Percentiles rank a stretch among this genome's conserved stretches.
Conservation (phyloP, 2,797 vertebrate genomes). For the Sebastes steindachneri region DNA sequence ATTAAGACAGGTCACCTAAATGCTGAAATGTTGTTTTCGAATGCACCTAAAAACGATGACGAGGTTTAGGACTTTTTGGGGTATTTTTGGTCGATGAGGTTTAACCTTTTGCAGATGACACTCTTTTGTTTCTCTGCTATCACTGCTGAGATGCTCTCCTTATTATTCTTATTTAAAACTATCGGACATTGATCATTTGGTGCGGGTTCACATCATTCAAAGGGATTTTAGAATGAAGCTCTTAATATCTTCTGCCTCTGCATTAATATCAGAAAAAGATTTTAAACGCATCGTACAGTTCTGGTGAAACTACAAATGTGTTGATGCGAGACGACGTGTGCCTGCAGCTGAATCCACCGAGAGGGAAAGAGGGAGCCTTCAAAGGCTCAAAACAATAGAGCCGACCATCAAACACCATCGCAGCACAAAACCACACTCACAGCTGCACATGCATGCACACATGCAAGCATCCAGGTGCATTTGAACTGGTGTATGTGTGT, state of each 20-base stretch:
- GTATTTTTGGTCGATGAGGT: neutral
- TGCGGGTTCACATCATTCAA: neutral
- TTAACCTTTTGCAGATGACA: neutral
- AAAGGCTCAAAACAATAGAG: constrained; percentile 49
- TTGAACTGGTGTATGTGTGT: neutral
- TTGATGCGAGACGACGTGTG: neutral
- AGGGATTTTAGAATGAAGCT: neutral
- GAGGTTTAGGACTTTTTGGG: neutral
- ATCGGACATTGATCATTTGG: neutral
- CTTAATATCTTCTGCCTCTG: neutral
- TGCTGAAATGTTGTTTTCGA: neutral
- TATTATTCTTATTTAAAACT: neutral
- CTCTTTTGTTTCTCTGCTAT: neutral
- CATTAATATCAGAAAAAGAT: neutral
- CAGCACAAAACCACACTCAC: neutral
- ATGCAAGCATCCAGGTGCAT: constrained; percentile 5
- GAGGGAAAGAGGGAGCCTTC: constrained; percentile 11
- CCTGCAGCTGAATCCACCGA: constrained; percentile 26
- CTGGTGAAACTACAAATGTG: neutral
- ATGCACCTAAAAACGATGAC: neutral
- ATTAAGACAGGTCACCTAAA: too few relatives aligned
- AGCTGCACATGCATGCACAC: constrained; percentile 10
- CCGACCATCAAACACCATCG: constrained; percentile 38
- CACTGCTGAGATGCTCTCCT: neutral
- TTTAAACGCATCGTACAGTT: neutral